Evolutionary conservation across 1,140 invertebrate species (phyloP), one percentile per base, ranked within the genome.

Genomic region (Drosophila elegans): DNA sequence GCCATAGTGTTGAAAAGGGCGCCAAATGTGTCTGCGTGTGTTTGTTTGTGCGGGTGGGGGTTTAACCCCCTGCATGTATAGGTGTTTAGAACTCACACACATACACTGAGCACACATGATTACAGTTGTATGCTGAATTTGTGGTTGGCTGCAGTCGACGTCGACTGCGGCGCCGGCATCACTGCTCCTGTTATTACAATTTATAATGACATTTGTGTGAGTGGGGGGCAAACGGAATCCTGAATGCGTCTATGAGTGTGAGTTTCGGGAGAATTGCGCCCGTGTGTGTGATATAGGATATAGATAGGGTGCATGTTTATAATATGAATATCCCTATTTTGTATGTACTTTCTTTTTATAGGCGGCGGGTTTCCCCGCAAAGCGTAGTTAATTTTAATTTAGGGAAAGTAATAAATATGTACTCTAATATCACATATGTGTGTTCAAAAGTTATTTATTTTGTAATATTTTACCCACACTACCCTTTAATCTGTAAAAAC

Each of bases 41-140:
- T 52, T 44, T 73, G 34, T 64, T 52, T 48, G 46, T 38, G 39
- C 21, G 64, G 48, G 61, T 42, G 53, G 56, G 59, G 55, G 46
- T 56, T 60, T 55, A 61, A 56, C 42, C 44, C 59, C 62, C 66
- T 29, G 29, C 27, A 59, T 78, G 66, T 84, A 82, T 90, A 84
- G 84, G 85, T 88, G 85, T 89, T 84, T 89, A 89, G 85, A 89
- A 12, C 61, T 46, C 4, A 59, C 71, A 59, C 36, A 76, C 81
- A 78, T 39, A 74, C 79, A 83, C 64, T 86, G 78, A 82, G 78
- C 83, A 89, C 84, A 89, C 77, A 89, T 89, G 84, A 89, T 89
- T 89, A 89, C 85, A 89, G 85, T 89, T 89, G 85, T 90, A 89
- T 89, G 84, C 80, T 83, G 84, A 90, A 89, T 90, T 89, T 89